phyloP scores from a whole-genome alignment of 53 echinoderm and acorn worm species.

The Paelopatides confundens region DNA sequence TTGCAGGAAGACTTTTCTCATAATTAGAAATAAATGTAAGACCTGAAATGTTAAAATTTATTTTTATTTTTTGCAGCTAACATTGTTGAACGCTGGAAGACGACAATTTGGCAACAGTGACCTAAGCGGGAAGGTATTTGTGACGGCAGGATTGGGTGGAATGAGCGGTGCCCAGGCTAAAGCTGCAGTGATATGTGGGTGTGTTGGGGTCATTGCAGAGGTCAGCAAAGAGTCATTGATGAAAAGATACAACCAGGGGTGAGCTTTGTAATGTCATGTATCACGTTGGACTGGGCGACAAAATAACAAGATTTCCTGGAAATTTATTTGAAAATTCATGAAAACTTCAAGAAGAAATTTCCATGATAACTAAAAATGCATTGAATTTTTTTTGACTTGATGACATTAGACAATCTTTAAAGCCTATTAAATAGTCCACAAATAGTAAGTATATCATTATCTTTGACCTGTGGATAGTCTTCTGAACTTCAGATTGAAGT shows the following conservation, averaged over 20 bases:
- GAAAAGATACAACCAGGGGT: slow-evolving; percentile 94
- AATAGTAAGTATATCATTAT: no score
- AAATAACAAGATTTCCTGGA: no score
- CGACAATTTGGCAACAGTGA: slow-evolving; percentile 85
- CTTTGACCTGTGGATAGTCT: no score
- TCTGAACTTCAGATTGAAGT: no score
- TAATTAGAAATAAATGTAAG: background rate
- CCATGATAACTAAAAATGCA: background rate
- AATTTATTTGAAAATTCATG: no score
- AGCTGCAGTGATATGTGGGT: slow-evolving; percentile 94
- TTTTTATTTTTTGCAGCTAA: slow-evolving; percentile 58
- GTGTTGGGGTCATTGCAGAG: slow-evolving; percentile 94
- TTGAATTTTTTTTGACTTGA: background rate
- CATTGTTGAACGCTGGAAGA: slow-evolving; percentile 90
- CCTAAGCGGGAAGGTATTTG: slow-evolving; percentile 86
- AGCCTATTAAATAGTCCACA: no score
- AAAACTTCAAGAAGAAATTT: no score
- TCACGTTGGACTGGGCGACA: background rate
- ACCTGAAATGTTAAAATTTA: no score
- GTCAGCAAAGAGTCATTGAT: slow-evolving; percentile 83
- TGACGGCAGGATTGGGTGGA: slow-evolving; percentile 91
- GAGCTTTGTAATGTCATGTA: background rate
- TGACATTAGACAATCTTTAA: no score
- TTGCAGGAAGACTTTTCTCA: background rate
- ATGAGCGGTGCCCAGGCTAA: slow-evolving; percentile 99